Conservation (phyloP, 2,797 vertebrate species). For the Acanthurus lineatus region DNA sequence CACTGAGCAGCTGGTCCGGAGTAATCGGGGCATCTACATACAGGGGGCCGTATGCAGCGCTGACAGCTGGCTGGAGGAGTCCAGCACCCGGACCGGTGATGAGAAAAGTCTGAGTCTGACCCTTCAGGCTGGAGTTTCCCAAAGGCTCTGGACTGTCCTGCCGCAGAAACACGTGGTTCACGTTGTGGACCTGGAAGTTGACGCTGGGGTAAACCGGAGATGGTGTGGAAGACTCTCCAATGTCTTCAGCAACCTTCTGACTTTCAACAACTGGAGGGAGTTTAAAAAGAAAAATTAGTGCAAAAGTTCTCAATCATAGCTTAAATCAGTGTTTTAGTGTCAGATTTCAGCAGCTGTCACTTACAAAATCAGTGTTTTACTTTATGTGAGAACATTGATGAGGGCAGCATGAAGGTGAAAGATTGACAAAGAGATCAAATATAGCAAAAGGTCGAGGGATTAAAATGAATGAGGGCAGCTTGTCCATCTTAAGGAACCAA, state of each 20-base stretch:
- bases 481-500: background rate
- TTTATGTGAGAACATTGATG: conserved; percentile 8
- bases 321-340: background rate
- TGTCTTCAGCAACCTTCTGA: conserved; percentile 85
- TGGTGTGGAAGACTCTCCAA: conserved; percentile 82
- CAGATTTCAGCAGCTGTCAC: background rate
- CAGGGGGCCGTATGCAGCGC: conserved; percentile 91
- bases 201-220: conserved; percentile 89
- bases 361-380: conserved; percentile 20
- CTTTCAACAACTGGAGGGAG: conserved; percentile 83
- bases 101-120: conserved; percentile 89
- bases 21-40: conserved; percentile 87
- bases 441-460: background rate
- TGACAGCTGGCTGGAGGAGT: conserved; percentile 83
- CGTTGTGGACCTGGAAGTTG: conserved; percentile 89
- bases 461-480: background rate
- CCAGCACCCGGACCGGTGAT: conserved; percentile 85
- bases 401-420: conserved; percentile 13
- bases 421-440: conserved; percentile 14
- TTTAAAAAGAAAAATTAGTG: conserved; percentile 24
- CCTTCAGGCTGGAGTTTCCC: conserved; percentile 90
- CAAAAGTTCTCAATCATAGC: background rate
- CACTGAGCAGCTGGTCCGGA: conserved; percentile 85
- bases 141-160: conserved; percentile 86
- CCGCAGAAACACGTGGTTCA: conserved; percentile 90